A percentile compares a stretch with the other conserved stretches of the same genome.
phyloP scores from a whole-genome alignment of 2,797 vertebrate species.

The Syndactyla subalaris region DNA sequence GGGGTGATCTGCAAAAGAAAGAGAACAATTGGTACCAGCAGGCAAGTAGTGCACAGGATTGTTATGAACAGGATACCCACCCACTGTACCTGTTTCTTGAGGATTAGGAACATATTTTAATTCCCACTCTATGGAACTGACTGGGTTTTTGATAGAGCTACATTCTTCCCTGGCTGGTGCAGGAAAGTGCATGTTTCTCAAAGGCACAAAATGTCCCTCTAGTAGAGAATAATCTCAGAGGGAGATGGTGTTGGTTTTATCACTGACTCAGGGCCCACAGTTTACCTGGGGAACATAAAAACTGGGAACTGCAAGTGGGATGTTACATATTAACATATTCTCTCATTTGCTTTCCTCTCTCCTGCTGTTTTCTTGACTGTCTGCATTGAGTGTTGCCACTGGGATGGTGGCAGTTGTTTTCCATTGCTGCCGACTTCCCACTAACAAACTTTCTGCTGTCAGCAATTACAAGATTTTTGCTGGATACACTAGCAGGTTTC shows the following conservation, averaged over 20 bases:
- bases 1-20: not conserved
- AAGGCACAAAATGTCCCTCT: not conserved
- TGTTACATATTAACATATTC: not conserved
- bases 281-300: not conserved
- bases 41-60: not conserved
- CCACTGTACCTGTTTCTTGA: not conserved
- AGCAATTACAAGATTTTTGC: not conserved
- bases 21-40: not conserved
- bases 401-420: not conserved
- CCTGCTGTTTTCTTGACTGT: not conserved
- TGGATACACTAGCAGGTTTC: not conserved
- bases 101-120: not conserved
- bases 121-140: not conserved
- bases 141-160: not conserved
- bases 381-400: not conserved
- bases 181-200: not conserved
- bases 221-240: not conserved
- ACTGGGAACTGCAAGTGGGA: not conserved
- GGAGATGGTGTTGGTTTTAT: not conserved
- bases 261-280: not conserved
- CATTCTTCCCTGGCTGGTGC: not conserved
- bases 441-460: not conserved
- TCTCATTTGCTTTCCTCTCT: not conserved
- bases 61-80: not conserved
- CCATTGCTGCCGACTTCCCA: not conserved